Evolutionary conservation across 2,797 vertebrate species (phyloP), one percentile per base, ranked within the genome.

Genomic region (Tokudaia muenninki): DNA sequence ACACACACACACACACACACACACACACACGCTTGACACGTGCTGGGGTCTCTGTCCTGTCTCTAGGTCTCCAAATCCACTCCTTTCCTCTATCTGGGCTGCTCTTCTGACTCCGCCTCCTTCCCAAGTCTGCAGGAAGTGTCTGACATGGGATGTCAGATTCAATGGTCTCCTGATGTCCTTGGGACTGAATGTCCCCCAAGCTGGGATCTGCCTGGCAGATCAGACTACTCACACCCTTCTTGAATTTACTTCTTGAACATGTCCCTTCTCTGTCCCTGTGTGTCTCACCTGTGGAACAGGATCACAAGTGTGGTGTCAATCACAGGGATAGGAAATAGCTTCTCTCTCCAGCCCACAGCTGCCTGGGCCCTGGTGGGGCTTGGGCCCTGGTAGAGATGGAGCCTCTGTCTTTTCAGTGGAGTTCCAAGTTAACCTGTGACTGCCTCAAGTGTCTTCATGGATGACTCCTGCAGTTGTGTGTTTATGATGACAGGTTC

Each of bases 111-210:
- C 5, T 37, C 50, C 14, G 2, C 14, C 37, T 22, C 5, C 24
- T 52, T 17, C 31, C 47, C 4, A 2, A 9, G 0, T n/a, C n/a
- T 77, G 50, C 65, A 22, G 6, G 21, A 65, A n/a, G 6, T 24
- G 61, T 65, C 37, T 26, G 31, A 21, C 67, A 22, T 11, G n/a
- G 91, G 63, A 3, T 8, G 1, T 34, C 70, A 72, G n/a, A 57
- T 37, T 12, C 11, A 26, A 19, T 1, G 1, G 50, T 14, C 31
- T 16, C 24, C 12, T 21, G 87, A 8, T 24, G 50, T 3, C 12
- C 0, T 47, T 0, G 0, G 10, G 44, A 72, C 74, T 7, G 75
- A 16, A 5, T 22, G 0, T 47, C 59, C 37, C 10, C 3, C 17
- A 34, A 16, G 79, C 4, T 22, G 16, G 37, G n/a, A 29, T 59